Evolutionary conservation across 2,888 invertebrate species (phyloP).

Genomic region (Drosophila subquinaria): DNA sequence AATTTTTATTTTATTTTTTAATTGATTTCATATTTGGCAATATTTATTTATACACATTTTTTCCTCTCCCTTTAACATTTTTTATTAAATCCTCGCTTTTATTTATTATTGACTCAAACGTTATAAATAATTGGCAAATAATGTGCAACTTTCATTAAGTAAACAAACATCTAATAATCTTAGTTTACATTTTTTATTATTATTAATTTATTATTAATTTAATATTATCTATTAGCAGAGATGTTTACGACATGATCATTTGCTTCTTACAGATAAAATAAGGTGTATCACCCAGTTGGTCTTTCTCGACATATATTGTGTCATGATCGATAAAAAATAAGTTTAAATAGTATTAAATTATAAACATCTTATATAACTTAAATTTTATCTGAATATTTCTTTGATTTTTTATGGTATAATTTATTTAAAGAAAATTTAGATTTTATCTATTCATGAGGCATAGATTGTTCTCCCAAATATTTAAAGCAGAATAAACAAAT

Average conservation of each 20-base stretch:
- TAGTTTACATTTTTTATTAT: neutral
- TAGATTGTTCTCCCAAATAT: no score
- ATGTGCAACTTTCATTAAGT: conserved; percentile 10
- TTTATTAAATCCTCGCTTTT: conserved; percentile 28
- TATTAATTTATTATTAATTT: no score
- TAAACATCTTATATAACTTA: no score
- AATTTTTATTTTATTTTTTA: conserved; percentile 68
- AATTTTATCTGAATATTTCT: no score
- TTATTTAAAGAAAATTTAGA: no score
- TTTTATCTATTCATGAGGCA: no score
- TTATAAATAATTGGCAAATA: conserved; percentile 54
- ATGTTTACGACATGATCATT: neutral
- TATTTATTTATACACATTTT: conserved; percentile 58
- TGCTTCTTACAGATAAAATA: neutral
- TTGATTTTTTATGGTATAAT: no score
- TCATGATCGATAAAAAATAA: no score
- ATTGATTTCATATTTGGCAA: conserved; percentile 76
- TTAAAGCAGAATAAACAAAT: no score
- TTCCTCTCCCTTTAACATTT: neutral
- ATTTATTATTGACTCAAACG: conserved; percentile 64
- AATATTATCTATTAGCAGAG: neutral
- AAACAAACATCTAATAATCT: conserved; percentile 5
- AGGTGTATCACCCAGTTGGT: no score
- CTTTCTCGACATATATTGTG: no score
- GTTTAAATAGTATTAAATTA: no score